A percentile compares a stretch with the other conserved stretches of the same genome.
phyloP scores from a whole-genome alignment of 2,113 vertebrate species.

The human region GRCh38 chr20:23241501-23242000 shows the following conservation, averaged over 20 bases:
- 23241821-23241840: neutral
- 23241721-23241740: accelerated
- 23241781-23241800: neutral
- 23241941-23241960: neutral
- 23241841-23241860: neutral
- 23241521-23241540: too few species aligned
- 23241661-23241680: too few species aligned
- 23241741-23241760: neutral
- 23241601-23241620: too few species aligned
- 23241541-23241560: too few species aligned
- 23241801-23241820: too few species aligned
- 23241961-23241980: neutral
- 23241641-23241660: neutral
- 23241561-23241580: too few species aligned
- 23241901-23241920: neutral
- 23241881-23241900: neutral
- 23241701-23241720: neutral
- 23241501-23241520: too few species aligned
- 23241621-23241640: neutral
- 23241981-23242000: neutral
- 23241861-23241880: neutral
- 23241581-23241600: too few species aligned
- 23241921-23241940: neutral
- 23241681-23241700: accelerated
- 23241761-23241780: neutral